Evolutionary conservation across 2,797 vertebrate genomes (phyloP), one percentile per base, ranked within the genome.

Genomic region (Enteromius fasciolatus): DNA sequence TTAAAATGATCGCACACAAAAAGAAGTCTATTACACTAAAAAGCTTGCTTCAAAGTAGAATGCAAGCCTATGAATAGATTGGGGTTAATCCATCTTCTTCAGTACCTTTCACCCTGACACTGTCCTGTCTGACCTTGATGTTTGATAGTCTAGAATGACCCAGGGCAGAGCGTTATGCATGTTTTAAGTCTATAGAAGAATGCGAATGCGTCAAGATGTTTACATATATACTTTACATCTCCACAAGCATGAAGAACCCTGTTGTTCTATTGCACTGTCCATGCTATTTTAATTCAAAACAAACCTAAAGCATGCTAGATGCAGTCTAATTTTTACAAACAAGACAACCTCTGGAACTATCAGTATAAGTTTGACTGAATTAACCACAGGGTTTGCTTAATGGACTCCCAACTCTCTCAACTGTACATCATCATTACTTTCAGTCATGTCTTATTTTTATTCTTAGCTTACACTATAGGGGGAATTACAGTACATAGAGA

Each of bases 61-160:
- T 23, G 61, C 20, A 18, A 17, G 63, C 41, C 33, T 69, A 41
- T 57, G 48, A 79, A 79, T 44, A 69, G 78, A 28, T 0, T 15
- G 33, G 54, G 17, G n/a, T 68, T 78, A 79, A 70, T 79, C 77
- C 41, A 20, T 3, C 15, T 59, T 44, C 57, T 31, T 28, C 17
- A 31, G 39, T 46, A 20, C 23, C 15, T 8, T 44, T 76, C 20
- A 57, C 50, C 72, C 59, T 61, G 54, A 76, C 36, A 17, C 52
- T 3, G n/a, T 23, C 31, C 31, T 23, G 15, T 28, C 14, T 61
- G 54, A 76, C 8, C 54, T 25, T 1, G 15, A 59, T 5, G 2
- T 28, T 11, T 25, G 74, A 44, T 44, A 17, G 36, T 20, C 15
- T 8, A 20, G 4, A 28, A 46, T 76, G 75, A 44, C 54, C 36